A percentile compares a stretch with the other conserved stretches of the same genome.
These are phyloP conservation scores for Pardosa pseudoannulata DNA, from an alignment of 2,888 invertebrate genomes.

Conservation along the genomic window DNA sequence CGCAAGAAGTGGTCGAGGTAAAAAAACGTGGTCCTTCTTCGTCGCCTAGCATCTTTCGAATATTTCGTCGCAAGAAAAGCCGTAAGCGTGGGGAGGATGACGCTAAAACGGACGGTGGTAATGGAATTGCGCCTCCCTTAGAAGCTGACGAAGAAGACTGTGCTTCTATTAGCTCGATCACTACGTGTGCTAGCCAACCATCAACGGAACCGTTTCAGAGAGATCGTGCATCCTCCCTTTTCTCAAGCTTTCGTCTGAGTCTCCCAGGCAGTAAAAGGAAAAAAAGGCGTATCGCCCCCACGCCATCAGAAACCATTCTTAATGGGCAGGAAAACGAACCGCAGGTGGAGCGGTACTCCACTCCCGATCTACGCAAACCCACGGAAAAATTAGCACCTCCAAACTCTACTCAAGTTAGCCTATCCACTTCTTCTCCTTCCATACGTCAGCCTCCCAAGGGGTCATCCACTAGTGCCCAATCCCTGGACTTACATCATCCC, in stretches of 20 bases:
- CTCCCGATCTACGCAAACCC: conserved; percentile 48
- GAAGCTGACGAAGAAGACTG: conserved; percentile 51
- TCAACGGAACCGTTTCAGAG: conserved; percentile 42
- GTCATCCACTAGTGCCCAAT: conserved; percentile 9
- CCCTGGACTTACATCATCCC: conserved; percentile 21
- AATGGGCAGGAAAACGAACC: conserved; percentile 12
- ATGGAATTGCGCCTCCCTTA: background rate
- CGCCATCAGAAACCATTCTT: background rate
- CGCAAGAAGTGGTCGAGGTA: background rate
- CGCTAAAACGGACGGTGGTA: background rate
- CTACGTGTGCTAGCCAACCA: conserved; percentile 52
- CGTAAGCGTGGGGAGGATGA: background rate
- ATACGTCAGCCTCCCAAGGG: conserved; percentile 18
- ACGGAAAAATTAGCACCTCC: conserved; percentile 13
- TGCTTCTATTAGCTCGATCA: conserved; percentile 50
- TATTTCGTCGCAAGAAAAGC: conserved; percentile 56
- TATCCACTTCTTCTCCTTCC: conserved; percentile 36
- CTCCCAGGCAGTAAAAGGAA: conserved; percentile 35
- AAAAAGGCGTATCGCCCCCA: conserved; percentile 12
- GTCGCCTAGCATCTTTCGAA: conserved; percentile 31
- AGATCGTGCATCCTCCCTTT: conserved; percentile 50
- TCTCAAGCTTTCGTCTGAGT: conserved; percentile 54
- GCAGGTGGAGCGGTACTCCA: conserved; percentile 35
- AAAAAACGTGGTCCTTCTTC: background rate
- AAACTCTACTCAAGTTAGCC: background rate